phyloP scores from a whole-genome alignment of 2,888 invertebrate species.

The Elgonia sp. region DNA sequence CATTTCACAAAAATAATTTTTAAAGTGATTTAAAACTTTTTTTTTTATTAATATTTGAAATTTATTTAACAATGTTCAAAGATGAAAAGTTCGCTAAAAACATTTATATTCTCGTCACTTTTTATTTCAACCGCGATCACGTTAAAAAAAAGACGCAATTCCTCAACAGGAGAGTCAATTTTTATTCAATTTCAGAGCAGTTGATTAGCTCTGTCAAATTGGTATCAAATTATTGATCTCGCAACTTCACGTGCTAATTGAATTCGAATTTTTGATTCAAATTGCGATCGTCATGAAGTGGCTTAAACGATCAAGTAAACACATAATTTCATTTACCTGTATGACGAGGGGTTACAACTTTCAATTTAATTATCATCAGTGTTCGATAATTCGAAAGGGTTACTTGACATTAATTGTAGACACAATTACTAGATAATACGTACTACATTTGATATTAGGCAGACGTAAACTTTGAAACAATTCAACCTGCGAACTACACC shows the following conservation, averaged over 20 bases:
- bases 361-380: conserved; percentile 61
- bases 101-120: no score
- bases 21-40: no score
- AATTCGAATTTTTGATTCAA: conserved; percentile 47
- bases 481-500: background rate
- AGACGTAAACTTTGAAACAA: conserved; percentile 48
- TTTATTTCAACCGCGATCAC: background rate
- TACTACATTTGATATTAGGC: conserved; percentile 18
- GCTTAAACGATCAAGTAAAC: conserved; percentile 51
- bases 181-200: conserved; percentile 1
- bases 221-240: conserved; percentile 25
- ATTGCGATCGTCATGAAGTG: conserved; percentile 44
- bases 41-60: no score
- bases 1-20: no score
- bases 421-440: conserved; percentile 46
- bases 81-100: no score
- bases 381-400: conserved; percentile 50
- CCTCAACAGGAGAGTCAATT: background rate
- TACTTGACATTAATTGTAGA: conserved; percentile 52
- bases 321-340: conserved; percentile 40
- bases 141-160: background rate
- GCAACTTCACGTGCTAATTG: conserved; percentile 19
- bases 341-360: conserved; percentile 49
- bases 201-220: conserved; percentile 19
- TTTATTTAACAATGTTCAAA: no score